Base-by-base conservation (phyloP, 2,797 vertebrate genomes). In the Acanthurus leucopareius region DNA sequence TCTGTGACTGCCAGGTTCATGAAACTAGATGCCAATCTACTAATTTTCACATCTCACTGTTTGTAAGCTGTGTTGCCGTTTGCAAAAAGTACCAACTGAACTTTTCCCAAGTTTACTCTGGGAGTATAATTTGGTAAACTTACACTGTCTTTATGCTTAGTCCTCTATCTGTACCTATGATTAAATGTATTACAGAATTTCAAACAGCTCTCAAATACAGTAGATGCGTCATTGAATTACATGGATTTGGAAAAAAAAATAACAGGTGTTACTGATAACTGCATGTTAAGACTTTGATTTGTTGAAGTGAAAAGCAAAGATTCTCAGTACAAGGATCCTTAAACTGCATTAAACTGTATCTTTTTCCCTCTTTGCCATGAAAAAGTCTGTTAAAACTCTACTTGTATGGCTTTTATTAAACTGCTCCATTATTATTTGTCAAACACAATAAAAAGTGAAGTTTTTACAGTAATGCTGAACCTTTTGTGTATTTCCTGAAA, bases 401-500 rank as follows among this genome's bases (percentile, higher is more conserved):
- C 28, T 28, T 28, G 28, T n/a, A 13, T 11, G 38, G 45, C 3
- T 4, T 54, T 59, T 47, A 25, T 22, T 32, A 20, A 70, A 42
- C 7, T 7, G 7, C 17, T 1, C 0, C 9, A 22, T 40, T 40
- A 47, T 17, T 28, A 64, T 52, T 51, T 53, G 16, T 22, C n/a
- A 57, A 72, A 25, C 49, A 44, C 2, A 1, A 5, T 52, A 38
- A 40, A 17, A 61, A 0, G 2, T 54, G 48, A 60, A 1, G 1
- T 17, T 65, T 82, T 28, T 28, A 2, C 20, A 10, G 0, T 62
- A 25, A 52, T 14, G 54, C 51, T 42, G 44, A 60, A 20, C 57
- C 47, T 17, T 52, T 49, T 67, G 14, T 52, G 49, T 42, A 4
- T 16, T 69, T 40, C 62, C 52, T 53, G 38, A 47, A 63, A 51